Base-by-base conservation (phyloP, 2,797 vertebrate genomes). In the Molossus molossus region DNA sequence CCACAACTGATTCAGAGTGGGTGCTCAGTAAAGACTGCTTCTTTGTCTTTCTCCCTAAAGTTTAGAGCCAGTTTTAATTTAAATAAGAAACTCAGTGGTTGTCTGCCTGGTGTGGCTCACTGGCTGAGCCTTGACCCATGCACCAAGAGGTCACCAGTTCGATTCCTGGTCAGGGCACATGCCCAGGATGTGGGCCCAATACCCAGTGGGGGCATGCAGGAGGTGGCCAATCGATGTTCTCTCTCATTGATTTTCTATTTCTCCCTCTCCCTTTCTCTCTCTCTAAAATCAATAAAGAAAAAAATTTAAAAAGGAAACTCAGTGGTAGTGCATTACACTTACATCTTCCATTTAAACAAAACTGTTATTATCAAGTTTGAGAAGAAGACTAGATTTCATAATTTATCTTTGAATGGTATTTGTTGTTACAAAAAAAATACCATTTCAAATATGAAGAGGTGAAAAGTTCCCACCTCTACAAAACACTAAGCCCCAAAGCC, bases 361-460 rank as follows among this genome's bases (percentile, higher is more conserved):
- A 55, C 6, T n/a, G 50, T 7, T 70, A n/a, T 73, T 82, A 79
- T 40, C 67, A 75, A 80, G 27, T 70, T 86, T 73, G 57, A 50
- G 25, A 93, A 87, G 3, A 81, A 88, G 37, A 29, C 4, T 55
- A 37, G n/a, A 37, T 84, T 84, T 81, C 58, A n/a, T 57, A 9
- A 50, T 65, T 75, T 95, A 17, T 55, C 20, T 91, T 37, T 14
- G 79, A 91, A 58, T 55, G 18, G 33, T 81, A 92, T 90, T 85
- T 90, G 29, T 33, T 84, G 9, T 55, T 87, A 60, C 27, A 9
- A n/a, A 60, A 48, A 70, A 70, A 70, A 50, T 17, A 48, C 45
- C 80, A 64, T 62, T 58, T 13, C 4, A 75, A 91, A 77, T 91
- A 86, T 69, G 75, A 97, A 93, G 93, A 58, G 9, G 25, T 69